Conservation (phyloP, 2,113 vertebrate genomes). For the Chiloscyllium plagiosum region DNA sequence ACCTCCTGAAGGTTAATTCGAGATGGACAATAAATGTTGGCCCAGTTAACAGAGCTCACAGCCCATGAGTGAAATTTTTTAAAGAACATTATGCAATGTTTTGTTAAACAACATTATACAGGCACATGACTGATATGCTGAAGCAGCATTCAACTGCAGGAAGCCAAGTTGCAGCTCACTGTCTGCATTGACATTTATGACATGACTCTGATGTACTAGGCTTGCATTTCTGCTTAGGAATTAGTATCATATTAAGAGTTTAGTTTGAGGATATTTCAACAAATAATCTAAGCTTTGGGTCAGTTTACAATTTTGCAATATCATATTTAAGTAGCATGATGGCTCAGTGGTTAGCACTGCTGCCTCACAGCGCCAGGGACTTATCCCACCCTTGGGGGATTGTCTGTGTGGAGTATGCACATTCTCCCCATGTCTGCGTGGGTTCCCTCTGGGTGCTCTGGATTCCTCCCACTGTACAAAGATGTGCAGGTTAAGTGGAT, state of each 20-base stretch:
- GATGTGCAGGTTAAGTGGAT: too few species aligned
- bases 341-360: too few species aligned
- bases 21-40: too few species aligned
- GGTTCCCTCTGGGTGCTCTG: too few species aligned
- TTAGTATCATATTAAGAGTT: neutral
- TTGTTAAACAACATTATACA: neutral
- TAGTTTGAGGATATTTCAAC: neutral
- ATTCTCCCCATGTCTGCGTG: too few species aligned
- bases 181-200: neutral
- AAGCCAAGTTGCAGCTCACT: neutral
- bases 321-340: neutral
- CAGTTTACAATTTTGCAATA: neutral
- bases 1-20: too few species aligned
- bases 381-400: too few species aligned
- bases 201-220: neutral
- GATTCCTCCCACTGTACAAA: too few species aligned
- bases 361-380: too few species aligned
- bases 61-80: too few species aligned
- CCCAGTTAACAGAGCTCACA: too few species aligned
- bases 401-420: too few species aligned
- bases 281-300: neutral
- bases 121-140: neutral
- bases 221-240: neutral
- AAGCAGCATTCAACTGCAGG: neutral
- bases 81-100: neutral